Percentiles rank a stretch among this genome's conserved stretches.
phyloP scores from a whole-genome alignment of 2,797 vertebrate species.

The Ctenopoma kingsleyae region DNA sequence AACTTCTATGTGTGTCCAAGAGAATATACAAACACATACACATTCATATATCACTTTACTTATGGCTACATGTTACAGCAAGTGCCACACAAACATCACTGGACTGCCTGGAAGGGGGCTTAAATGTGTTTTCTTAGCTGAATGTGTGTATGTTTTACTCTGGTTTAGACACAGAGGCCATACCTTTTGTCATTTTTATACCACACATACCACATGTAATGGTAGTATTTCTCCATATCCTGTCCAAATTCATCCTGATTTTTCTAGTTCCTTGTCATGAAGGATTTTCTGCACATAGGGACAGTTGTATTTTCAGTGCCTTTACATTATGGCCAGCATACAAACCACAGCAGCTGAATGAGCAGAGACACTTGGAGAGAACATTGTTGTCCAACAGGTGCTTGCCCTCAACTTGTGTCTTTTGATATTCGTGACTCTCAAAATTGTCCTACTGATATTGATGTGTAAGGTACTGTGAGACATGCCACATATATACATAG shows the following conservation, averaged over 20 bases:
- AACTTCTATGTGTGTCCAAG: no score
- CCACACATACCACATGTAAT: not conserved
- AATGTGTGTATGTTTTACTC: conserved; percentile 21
- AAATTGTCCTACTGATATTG: conserved; percentile 43
- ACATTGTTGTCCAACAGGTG: conserved; percentile 12
- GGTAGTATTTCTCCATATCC: not conserved
- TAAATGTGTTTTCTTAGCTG: conserved; percentile 63
- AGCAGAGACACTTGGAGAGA: not conserved
- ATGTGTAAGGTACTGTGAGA: conserved; percentile 39
- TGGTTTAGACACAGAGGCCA: conserved; percentile 22
- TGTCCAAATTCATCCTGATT: conserved; percentile 3
- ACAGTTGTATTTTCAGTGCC: not conserved
- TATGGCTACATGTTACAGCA: conserved; percentile 40
- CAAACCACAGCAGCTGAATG: not conserved
- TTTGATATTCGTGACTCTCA: conserved; percentile 33
- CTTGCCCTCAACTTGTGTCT: conserved; percentile 20
- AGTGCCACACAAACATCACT: conserved; percentile 64
- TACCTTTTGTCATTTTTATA: not conserved
- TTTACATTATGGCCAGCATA: conserved; percentile 9
- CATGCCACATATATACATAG: conserved; percentile 17
- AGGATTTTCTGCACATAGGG: not conserved
- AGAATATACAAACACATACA: conserved; percentile 19
- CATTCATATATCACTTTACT: conserved; percentile 65
- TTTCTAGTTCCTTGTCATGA: not conserved
- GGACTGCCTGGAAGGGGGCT: conserved; percentile 55